A percentile compares a stretch with the other conserved stretches of the same genome.
These are phyloP conservation scores for Amniataba percoides DNA, from an alignment of 2,797 vertebrate species.

Conservation along the genomic window DNA sequence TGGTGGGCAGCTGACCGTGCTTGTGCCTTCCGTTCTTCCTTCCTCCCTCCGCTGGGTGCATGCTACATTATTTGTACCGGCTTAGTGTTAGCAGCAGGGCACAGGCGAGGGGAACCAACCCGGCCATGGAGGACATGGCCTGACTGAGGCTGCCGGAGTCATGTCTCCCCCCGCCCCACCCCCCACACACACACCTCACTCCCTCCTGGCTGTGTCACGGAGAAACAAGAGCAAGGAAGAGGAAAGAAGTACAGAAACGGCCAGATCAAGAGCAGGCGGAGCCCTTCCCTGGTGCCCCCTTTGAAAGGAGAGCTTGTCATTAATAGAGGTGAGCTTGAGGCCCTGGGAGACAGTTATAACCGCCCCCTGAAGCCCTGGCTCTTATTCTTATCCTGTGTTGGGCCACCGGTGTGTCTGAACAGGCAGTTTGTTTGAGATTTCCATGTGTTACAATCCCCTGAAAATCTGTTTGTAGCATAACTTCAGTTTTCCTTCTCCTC, in stretches of 20 bases:
- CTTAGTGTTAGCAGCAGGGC: constrained; percentile 29
- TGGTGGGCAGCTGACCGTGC: constrained; percentile 37
- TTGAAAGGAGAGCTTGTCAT: constrained; percentile 62
- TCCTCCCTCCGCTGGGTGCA: neutral
- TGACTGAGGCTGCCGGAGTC: constrained; percentile 66
- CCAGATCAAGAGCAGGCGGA: constrained; percentile 49
- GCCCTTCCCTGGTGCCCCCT: constrained; percentile 37
- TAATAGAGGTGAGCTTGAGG: constrained; percentile 57
- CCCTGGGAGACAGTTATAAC: constrained; percentile 47
- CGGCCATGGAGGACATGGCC: constrained; percentile 50
- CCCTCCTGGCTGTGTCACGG: constrained; percentile 70
- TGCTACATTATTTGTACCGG: constrained; percentile 9
- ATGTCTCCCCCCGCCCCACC: constrained; percentile 79
- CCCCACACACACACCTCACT: too few relatives aligned
- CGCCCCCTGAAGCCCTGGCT: constrained; percentile 36
- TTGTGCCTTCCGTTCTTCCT: constrained; percentile 26
- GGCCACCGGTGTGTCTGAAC: constrained; percentile 20
- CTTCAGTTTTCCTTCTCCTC: constrained; percentile 16
- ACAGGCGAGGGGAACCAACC: constrained; percentile 42
- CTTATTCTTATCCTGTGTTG: constrained; percentile 27
- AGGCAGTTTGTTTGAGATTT: constrained; percentile 10
- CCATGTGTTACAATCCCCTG: neutral
- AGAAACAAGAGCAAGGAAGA: constrained; percentile 71
- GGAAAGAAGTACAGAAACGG: constrained; percentile 52
- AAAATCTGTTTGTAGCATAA: constrained; percentile 5